phyloP scores from a whole-genome alignment of 2,797 vertebrate species.

The Menidia menidia region DNA sequence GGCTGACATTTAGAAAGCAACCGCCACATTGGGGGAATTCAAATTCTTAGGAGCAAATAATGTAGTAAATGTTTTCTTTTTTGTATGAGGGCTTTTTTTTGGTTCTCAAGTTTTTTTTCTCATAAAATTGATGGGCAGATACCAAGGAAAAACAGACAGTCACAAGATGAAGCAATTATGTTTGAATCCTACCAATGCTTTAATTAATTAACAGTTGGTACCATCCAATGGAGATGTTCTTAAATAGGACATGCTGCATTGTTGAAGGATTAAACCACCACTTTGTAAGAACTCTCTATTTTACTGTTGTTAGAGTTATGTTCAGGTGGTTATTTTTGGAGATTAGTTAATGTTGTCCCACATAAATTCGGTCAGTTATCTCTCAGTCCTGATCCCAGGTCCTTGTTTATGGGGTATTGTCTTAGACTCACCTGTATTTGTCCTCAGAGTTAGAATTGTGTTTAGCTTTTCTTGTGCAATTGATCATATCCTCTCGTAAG shows the following conservation, averaged over 20 bases:
- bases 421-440: too few relatives aligned
- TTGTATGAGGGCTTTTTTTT: conserved; percentile 10
- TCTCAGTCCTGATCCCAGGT: too few relatives aligned
- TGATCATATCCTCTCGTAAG: too few relatives aligned
- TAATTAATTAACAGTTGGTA: conserved; percentile 41
- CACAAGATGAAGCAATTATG: conserved; percentile 32
- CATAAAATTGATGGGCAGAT: conserved; percentile 1
- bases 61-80: conserved; percentile 32
- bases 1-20: conserved; percentile 24
- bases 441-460: too few relatives aligned
- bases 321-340: conserved; percentile 22
- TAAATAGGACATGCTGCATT: conserved; percentile 32
- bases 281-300: conserved; percentile 7
- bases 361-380: too few relatives aligned
- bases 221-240: conserved; percentile 26
- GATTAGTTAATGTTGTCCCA: conserved; percentile 6
- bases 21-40: conserved; percentile 8
- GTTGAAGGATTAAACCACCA: conserved; percentile 38
- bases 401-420: too few relatives aligned
- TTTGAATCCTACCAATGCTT: conserved; percentile 39
- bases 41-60: conserved; percentile 37
- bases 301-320: neutral
- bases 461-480: too few relatives aligned
- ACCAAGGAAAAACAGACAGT: conserved; percentile 5
- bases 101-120: conserved; percentile 6